These are phyloP conservation scores for Gila orcuttii DNA, from an alignment of 2,113 vertebrate genomes.

Conservation along the genomic window DNA sequence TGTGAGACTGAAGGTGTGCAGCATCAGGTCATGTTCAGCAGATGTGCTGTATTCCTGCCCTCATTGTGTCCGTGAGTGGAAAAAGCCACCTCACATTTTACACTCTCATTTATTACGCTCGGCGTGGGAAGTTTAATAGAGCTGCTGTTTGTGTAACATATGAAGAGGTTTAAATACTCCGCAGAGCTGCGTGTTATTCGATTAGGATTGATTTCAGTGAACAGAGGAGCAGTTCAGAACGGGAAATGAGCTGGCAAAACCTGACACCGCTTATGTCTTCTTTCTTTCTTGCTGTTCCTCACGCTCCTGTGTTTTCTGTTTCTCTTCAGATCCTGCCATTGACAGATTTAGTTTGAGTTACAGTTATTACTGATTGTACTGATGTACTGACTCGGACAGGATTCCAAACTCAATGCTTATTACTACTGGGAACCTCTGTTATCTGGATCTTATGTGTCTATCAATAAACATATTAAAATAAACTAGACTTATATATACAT, in stretches of 20 bases:
- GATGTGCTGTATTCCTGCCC: constrained; percentile 34
- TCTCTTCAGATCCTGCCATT: background rate
- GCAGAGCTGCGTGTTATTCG: constrained; percentile 25
- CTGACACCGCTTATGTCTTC: constrained; percentile 30
- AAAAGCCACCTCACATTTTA: constrained; percentile 17
- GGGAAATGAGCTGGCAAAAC: constrained; percentile 47
- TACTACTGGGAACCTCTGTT: background rate
- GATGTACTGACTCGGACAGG: background rate
- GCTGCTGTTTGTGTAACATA: constrained; percentile 14
- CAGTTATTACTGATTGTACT: background rate
- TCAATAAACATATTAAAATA: background rate
- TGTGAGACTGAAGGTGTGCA: background rate
- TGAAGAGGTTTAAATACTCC: constrained; percentile 15
- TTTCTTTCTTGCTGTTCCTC: constrained; percentile 3
- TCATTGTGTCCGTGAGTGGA: constrained; percentile 24
- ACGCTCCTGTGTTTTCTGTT: background rate
- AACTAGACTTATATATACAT: background rate
- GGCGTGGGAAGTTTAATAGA: constrained; percentile 23
- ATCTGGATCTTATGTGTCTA: background rate
- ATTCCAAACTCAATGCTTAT: background rate
- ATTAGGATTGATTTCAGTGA: constrained; percentile 28
- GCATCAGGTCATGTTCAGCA: background rate
- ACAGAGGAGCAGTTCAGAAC: constrained; percentile 1
- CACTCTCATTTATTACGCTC: background rate
- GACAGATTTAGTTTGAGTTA: background rate